Evolutionary conservation across 1,140 invertebrate genomes (phyloP).

Genomic region (Eriocheir sinensis): DNA sequence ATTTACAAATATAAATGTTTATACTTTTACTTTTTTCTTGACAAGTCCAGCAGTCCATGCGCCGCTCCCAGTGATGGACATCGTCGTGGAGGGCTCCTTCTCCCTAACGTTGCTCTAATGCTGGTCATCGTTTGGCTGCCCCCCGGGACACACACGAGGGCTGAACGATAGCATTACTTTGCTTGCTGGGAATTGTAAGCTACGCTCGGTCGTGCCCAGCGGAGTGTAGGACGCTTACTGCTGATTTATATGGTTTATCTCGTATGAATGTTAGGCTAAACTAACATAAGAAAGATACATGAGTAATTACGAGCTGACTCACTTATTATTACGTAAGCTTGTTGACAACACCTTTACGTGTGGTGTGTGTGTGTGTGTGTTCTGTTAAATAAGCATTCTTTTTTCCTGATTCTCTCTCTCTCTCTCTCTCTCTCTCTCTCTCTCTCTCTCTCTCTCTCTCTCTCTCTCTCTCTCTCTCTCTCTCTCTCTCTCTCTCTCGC

Average conservation of each 20-base stretch:
- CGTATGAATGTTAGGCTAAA: neutral
- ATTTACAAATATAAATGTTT: no score
- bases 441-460: slow-evolving; percentile 1
- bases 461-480: neutral
- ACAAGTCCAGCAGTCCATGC: no score
- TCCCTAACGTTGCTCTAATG: no score
- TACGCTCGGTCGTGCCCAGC: neutral
- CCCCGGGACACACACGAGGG: no score
- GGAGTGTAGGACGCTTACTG: neutral
- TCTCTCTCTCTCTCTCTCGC: neutral
- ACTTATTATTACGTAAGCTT: neutral
- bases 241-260: neutral
- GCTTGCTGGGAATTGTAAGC: no score
- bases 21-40: no score
- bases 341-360: neutral
- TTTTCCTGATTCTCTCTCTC: neutral
- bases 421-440: neutral
- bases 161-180: no score
- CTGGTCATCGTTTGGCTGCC: no score
- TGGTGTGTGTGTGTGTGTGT: no score
- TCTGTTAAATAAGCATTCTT: neutral
- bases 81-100: no score
- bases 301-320: neutral
- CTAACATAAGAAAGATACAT: neutral
- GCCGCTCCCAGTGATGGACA: no score